phyloP scores from a whole-genome alignment of 2,113 vertebrate species.

The Chionomys nivalis region DNA sequence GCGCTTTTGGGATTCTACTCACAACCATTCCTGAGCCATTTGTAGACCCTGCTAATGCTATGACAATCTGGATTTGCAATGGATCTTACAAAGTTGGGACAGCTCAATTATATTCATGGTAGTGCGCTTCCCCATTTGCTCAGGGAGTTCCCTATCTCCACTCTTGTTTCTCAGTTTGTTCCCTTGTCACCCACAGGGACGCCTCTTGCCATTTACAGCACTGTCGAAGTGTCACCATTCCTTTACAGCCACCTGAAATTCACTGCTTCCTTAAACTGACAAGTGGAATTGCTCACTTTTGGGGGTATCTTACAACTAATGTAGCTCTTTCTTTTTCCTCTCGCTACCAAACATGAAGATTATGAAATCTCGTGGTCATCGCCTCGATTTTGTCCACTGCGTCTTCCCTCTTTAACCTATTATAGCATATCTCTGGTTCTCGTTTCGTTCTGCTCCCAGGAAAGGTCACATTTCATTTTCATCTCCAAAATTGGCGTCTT shows the following conservation, averaged over 20 bases:
- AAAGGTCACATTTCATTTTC: conserved; percentile 29
- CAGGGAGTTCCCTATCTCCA: not conserved
- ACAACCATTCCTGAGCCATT: not conserved
- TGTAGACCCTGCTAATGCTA: not conserved
- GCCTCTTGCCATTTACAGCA: not conserved
- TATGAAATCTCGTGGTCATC: too few relatives aligned
- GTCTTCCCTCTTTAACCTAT: not conserved
- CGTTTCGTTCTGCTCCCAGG: not conserved
- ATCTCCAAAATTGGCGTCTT: conserved; percentile 8
- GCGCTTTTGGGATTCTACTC: not conserved
- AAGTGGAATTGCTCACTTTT: not conserved
- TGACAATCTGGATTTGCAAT: not conserved
- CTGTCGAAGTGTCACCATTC: not conserved
- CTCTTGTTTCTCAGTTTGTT: not conserved
- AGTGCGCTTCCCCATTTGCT: not conserved
- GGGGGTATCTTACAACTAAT: not conserved
- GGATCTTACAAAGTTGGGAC: not conserved
- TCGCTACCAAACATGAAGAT: not conserved
- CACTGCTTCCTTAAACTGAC: not conserved
- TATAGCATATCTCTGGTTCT: not conserved
- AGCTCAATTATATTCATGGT: not conserved
- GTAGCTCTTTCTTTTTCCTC: not conserved
- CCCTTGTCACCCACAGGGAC: not conserved
- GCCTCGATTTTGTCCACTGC: not conserved
- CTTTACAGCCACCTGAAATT: not conserved